Evolutionary conservation across 2,797 vertebrate genomes (phyloP), one percentile per base, ranked within the genome.

Genomic region (Pseudocheirus occidentalis): DNA sequence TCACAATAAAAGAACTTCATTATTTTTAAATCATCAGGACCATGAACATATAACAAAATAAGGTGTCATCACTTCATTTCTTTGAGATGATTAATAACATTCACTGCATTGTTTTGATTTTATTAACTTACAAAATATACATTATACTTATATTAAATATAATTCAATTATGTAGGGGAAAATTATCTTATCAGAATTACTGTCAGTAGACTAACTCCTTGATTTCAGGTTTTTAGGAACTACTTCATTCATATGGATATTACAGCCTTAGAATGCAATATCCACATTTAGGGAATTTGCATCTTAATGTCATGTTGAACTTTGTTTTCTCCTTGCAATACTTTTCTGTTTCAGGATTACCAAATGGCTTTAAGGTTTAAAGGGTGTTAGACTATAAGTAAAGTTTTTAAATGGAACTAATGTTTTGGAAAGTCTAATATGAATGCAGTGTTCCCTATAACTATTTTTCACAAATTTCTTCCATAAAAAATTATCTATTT

Each of bases 21-120:
- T 93, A 14, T 57, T 97, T 97, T 97, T 95, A 98, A 97, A n/a
- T 95, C 91, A 57, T 90, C 92, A 95, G 93, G 62, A 96, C 97
- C 95, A 97, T 58, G 93, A 28, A 96, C 40, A 87, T 46, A 46
- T 87, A 87, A 50, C 34, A 18, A 81, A 81, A 24, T 73, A 40
- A 40, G 66, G n/a, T 9, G 40, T 66, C 29, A n/a, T 18, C 16
- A 9, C 34, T 16, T n/a, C 62, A 73, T 73, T 46, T 24, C 18
- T 40, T 2, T 24, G 18, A 81, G 46, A 46, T 87, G 73, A 87
- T 87, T 87, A 87, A 87, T 9, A 87, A 46, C 0, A 24, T 81
- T 87, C 73, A 50, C 3, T 50, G 40, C 3, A 46, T 50, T 87
- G 40, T 87, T 28, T 46, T 87, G 40, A 87, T 50, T 87, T 87